Conservation (phyloP, 2,113 vertebrate species). For the Kobus ellipsiprymnus region DNA sequence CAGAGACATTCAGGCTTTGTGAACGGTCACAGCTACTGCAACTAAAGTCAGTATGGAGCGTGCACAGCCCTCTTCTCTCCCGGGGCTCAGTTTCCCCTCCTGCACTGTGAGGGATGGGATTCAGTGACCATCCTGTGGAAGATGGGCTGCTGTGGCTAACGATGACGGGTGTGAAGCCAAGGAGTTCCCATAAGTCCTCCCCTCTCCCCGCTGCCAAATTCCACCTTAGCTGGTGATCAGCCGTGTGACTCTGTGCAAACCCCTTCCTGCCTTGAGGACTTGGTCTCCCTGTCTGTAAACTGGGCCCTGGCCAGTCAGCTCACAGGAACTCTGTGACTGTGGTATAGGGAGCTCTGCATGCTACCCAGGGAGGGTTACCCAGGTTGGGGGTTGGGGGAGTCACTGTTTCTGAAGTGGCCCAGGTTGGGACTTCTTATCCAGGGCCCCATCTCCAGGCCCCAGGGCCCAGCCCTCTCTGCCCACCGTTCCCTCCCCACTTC, state of each 20-base stretch:
- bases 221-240: neutral
- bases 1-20: neutral
- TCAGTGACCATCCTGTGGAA: neutral
- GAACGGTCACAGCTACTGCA: neutral
- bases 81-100: neutral
- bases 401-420: neutral
- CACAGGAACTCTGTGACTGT: neutral
- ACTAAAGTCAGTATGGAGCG: neutral
- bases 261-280: neutral
- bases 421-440: neutral
- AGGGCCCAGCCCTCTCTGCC: neutral
- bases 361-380: neutral
- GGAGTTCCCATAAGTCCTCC: neutral
- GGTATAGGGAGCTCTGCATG: neutral
- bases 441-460: neutral
- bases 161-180: neutral
- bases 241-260: accelerated
- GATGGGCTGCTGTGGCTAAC: too few relatives aligned
- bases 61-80: accelerated
- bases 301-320: neutral
- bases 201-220: neutral
- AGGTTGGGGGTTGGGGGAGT: neutral
- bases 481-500: neutral
- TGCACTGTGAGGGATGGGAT: neutral
- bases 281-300: neutral